Conservation (phyloP, 1,140 invertebrate genomes). For the Plutomurus gul region DNA sequence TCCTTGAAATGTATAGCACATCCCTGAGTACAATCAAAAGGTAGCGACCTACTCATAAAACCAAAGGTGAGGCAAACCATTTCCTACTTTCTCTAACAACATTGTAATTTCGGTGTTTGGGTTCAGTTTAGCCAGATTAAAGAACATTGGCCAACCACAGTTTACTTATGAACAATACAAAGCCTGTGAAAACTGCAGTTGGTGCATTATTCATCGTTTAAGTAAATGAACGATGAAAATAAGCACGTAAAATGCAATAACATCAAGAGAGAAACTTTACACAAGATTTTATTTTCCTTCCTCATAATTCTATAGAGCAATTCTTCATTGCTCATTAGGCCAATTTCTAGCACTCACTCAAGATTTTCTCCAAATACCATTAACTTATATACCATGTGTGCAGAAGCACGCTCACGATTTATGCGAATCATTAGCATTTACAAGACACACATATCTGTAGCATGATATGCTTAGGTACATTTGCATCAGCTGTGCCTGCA, state of each 20-base stretch:
- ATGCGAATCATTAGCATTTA: no score
- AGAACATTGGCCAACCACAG: neutral
- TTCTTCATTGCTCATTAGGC: slow-evolving; percentile 21
- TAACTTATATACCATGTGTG: no score
- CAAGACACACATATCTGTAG: no score
- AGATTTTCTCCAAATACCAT: slow-evolving; percentile 23
- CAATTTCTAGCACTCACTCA: slow-evolving; percentile 12
- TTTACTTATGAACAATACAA: neutral
- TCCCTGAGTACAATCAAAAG: neutral
- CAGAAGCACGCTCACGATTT: no score
- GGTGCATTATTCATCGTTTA: neutral
- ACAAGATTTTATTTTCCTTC: neutral
- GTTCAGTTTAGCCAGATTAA: no score
- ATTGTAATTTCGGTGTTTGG: neutral
- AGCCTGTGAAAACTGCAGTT: neutral
- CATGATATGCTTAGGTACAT: no score
- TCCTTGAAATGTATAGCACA: neutral
- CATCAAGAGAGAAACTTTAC: no score
- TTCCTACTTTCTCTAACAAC: neutral
- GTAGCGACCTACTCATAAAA: neutral
- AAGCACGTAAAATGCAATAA: slow-evolving; percentile 11
- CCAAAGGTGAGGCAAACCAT: neutral
- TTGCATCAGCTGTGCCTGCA: no score
- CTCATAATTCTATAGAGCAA: slow-evolving; percentile 8
- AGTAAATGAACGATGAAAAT: slow-evolving; percentile 1